Evolutionary conservation across 2,888 invertebrate species (phyloP), one percentile per base, ranked within the genome.

Genomic region (Drosophila prostipennis): DNA sequence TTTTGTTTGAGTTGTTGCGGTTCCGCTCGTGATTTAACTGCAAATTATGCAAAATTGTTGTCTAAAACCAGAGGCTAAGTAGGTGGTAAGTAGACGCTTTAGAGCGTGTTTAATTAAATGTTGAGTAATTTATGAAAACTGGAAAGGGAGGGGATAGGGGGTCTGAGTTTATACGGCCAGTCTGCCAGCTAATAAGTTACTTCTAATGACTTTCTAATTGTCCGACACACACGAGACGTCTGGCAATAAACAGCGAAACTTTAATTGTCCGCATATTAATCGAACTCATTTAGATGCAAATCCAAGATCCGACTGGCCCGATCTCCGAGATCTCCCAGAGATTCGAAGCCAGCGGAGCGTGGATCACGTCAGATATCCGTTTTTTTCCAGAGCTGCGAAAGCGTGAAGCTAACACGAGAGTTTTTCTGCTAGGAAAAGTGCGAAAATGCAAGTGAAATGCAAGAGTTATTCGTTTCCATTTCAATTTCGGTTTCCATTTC

Each of bases 11-110:
- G 26, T 39, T 59, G 65, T 29, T 23, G 68, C 40, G 57, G 46
- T n/a, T 59, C 57, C 64, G 63, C 71, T 75, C 82, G 72, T 89
- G 86, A 83, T 87, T 87, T 83, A 87, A 79, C 53, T 78, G 72
- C 52, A 77, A 85, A 81, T 89, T 83, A 83, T 83, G 83, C 89
- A 89, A 83, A 83, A 85, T 83, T 78, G 81, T 87, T 89, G 89
- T 76, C 89, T 84, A 78, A 83, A 89, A 83, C 71, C 82, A 76
- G 79, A 76, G 79, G 87, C 89, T 89, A 84, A 84, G 84, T 84
- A 84, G 88, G 84, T 84, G 89, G 89, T 82, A 89, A 89, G 86
- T 84, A 87, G 89, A 71, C 86, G 86, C 89, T 88, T 88, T 81
- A 86, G 78, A 84, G 80, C 87, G 84, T 85, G 84, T 89, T 85